These are phyloP conservation scores for Agriopis aurantiaria DNA, from an alignment of 2,888 invertebrate species.

Conservation along the genomic window DNA sequence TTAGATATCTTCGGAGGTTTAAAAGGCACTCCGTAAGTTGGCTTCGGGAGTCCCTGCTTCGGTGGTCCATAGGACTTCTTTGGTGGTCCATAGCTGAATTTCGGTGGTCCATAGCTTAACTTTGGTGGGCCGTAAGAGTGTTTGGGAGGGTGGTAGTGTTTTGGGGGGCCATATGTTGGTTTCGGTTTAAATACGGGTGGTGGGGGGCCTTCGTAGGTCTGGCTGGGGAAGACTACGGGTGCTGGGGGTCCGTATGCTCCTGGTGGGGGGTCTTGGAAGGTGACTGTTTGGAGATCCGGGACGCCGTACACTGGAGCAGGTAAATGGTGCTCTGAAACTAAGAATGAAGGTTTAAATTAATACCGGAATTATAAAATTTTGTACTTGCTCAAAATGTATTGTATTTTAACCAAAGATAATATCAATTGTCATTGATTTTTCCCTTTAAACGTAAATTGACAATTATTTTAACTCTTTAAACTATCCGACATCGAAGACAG, in stretches of 20 bases:
- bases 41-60: conserved; percentile 65
- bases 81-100: conserved; percentile 67
- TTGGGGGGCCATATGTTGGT: conserved; percentile 76
- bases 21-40: conserved; percentile 68
- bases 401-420: too few species aligned
- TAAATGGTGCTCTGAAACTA: conserved; percentile 75
- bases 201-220: conserved; percentile 82
- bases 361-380: neutral
- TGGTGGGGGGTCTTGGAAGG: conserved; percentile 65
- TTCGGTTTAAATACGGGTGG: conserved; percentile 79
- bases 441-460: too few species aligned
- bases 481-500: too few species aligned
- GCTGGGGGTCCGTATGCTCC: conserved; percentile 84
- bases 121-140: conserved; percentile 61
- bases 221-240: conserved; percentile 73
- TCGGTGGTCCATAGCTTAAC: conserved; percentile 71
- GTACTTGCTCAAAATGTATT: neutral
- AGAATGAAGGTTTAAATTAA: conserved; percentile 3
- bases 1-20: conserved; percentile 66
- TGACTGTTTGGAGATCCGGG: conserved; percentile 73
- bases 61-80: conserved; percentile 67
- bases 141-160: conserved; percentile 72
- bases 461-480: too few species aligned
- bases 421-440: too few species aligned
- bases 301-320: conserved; percentile 87